Conservation (phyloP, 2,797 vertebrate species). For the Champsocephalus gunnari region DNA sequence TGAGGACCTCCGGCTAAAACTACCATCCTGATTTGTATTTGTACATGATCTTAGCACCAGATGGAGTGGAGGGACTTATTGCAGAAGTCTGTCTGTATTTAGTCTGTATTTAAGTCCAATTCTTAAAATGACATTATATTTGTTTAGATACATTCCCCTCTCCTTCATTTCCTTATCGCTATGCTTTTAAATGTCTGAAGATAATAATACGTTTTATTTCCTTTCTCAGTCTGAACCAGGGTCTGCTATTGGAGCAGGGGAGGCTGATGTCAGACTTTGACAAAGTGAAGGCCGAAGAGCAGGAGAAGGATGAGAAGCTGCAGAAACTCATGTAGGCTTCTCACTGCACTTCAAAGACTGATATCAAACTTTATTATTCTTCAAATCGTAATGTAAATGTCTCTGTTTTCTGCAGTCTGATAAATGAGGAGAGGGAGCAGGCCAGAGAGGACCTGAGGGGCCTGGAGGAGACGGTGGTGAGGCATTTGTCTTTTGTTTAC, state of each 20-base stretch:
- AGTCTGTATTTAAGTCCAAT: too few relatives aligned
- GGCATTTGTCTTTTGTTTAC: neutral
- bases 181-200: too few relatives aligned
- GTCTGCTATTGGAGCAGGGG: conserved; percentile 89
- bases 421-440: conserved; percentile 91
- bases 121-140: too few relatives aligned
- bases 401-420: conserved; percentile 75
- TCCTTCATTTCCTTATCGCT: too few relatives aligned
- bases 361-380: neutral
- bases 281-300: conserved; percentile 89
- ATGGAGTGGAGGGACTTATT: too few relatives aligned
- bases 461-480: conserved; percentile 94
- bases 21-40: too few relatives aligned
- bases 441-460: conserved; percentile 92
- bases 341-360: neutral
- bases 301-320: conserved; percentile 90
- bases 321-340: conserved; percentile 87
- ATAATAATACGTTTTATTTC: too few relatives aligned
- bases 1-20: too few relatives aligned
- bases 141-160: too few relatives aligned
- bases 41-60: too few relatives aligned
- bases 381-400: neutral
- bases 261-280: conserved; percentile 90
- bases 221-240: conserved; percentile 89
- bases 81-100: too few relatives aligned